Evolutionary conservation across 2,113 vertebrate species (phyloP), one percentile per base, ranked within the genome.

Genomic region (Pituophis catenifer): DNA sequence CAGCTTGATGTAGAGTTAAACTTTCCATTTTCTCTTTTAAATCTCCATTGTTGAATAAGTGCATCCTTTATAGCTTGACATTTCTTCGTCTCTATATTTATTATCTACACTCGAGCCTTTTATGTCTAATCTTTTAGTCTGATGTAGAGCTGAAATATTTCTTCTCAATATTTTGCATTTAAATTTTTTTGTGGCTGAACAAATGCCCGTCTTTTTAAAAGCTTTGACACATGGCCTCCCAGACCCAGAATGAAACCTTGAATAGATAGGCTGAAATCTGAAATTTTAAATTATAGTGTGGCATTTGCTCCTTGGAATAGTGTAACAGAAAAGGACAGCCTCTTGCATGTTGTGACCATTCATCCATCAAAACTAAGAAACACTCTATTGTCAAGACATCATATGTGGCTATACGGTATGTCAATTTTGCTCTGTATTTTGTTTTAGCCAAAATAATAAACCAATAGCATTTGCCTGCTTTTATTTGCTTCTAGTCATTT

Each of bases 351-450:
- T 21, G 89, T 86, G 88, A 91, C 52, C 96, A 89, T 70, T 57
- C 85, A 58, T 50, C 53, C 38, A 81, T 26, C 15, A 58, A 19
- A 58, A 57, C 75, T 88, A 81, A 91, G 92, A 10, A 92, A 89
- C 53, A 94, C 29, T 29, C 24, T 70, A 90, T 89, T 95, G 55
- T 94, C 94, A 96, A 65, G 91, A 54, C 90, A 88, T 62, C 89
- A 52, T 94, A 87, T 89, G 54, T n/a, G 44, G 59, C 50, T 86
- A 23, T 11, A 50, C 6, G 4, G 48, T 50, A 2, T 59, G 88
- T 26, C 50, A 33, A 29, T 52, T 65, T 65, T 90, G 44, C 58
- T 90, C 23, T 50, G 38, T 21, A 62, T 89, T 89, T 89, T 89
- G 89, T 91, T 91, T 95, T 92, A 95, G 54, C 88, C 7, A 89